These are phyloP conservation scores for Amblyjoppa fuscipennis DNA, from an alignment of 2,888 invertebrate species.

Conservation along the genomic window DNA sequence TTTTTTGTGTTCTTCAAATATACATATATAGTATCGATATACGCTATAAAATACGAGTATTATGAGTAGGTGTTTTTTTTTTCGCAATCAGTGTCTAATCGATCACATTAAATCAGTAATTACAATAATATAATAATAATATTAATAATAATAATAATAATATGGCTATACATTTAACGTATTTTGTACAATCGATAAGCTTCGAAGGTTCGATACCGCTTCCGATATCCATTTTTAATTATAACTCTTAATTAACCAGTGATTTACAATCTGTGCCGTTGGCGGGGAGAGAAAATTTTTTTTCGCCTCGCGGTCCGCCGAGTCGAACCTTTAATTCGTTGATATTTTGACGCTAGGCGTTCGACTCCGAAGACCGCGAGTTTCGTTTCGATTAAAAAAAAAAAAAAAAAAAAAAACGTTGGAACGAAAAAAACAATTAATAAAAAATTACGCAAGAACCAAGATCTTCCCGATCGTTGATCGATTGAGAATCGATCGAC, in stretches of 20 bases:
- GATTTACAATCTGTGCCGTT: constrained; percentile 68
- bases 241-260: constrained; percentile 65
- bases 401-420: neutral
- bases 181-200: constrained; percentile 82
- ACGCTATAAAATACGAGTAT: constrained; percentile 80
- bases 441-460: constrained; percentile 12
- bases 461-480: constrained; percentile 1
- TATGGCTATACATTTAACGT: constrained; percentile 80
- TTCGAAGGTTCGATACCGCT: constrained; percentile 78
- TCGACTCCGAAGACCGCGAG: constrained; percentile 70
- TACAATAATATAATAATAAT: constrained; percentile 74
- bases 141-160: constrained; percentile 76
- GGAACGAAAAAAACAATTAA: constrained; percentile 29
- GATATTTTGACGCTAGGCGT: constrained; percentile 48
- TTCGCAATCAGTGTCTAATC: constrained; percentile 74
- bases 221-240: constrained; percentile 70
- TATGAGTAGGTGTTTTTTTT: constrained; percentile 70
- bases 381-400: constrained; percentile 15
- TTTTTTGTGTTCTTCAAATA: constrained; percentile 61
- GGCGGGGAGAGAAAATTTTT: constrained; percentile 24
- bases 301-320: constrained; percentile 70
- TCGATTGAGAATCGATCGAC: constrained; percentile 42
- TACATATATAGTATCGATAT: constrained; percentile 63
- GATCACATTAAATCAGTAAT: constrained; percentile 75
- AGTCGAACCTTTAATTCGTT: constrained; percentile 70